Conservation (phyloP, 2,888 invertebrate genomes). For the Caenorhabditis sp. region DNA sequence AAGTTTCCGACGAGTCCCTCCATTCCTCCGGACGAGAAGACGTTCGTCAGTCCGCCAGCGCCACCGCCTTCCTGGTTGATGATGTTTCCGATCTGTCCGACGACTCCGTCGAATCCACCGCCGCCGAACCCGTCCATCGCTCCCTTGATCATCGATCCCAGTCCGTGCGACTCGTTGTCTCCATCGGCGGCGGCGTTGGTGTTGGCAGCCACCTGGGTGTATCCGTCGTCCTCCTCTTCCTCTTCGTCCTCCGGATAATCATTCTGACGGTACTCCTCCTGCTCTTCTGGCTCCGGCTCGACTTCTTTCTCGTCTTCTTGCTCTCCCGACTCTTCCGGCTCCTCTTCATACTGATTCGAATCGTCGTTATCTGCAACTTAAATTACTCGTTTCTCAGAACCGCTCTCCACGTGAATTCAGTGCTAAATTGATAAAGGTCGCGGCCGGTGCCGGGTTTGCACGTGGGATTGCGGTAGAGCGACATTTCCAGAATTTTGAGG, state of each 20-base stretch:
- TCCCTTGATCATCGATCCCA: constrained; percentile 43
- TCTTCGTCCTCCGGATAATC: constrained; percentile 18
- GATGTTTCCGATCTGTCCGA: constrained; percentile 67
- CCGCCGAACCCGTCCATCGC: constrained; percentile 66
- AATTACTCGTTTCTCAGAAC: too few species aligned
- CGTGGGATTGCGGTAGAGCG: too few species aligned
- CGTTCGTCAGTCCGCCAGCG: constrained; percentile 58
- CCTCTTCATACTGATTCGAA: constrained; percentile 3
- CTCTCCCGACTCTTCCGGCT: constrained; percentile 9
- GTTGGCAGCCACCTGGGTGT: constrained; percentile 9
- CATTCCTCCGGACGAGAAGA: constrained; percentile 68
- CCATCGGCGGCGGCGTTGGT: constrained; percentile 16
- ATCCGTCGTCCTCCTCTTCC: constrained; percentile 53
- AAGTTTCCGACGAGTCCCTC: constrained; percentile 65
- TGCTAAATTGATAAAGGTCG: too few species aligned
- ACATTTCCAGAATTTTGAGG: too few species aligned
- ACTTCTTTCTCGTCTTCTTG: constrained; percentile 8
- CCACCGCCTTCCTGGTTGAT: constrained; percentile 66
- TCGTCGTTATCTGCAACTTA: too few species aligned
- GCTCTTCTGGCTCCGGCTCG: constrained; percentile 14
- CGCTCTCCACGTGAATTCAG: too few species aligned
- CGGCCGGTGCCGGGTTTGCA: too few species aligned
- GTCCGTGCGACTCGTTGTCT: constrained; percentile 22
- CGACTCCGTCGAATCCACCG: constrained; percentile 66
- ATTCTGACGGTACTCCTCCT: constrained; percentile 29